phyloP scores from a whole-genome alignment of 2,797 vertebrate genomes.

The Phataginus tricuspis region DNA sequence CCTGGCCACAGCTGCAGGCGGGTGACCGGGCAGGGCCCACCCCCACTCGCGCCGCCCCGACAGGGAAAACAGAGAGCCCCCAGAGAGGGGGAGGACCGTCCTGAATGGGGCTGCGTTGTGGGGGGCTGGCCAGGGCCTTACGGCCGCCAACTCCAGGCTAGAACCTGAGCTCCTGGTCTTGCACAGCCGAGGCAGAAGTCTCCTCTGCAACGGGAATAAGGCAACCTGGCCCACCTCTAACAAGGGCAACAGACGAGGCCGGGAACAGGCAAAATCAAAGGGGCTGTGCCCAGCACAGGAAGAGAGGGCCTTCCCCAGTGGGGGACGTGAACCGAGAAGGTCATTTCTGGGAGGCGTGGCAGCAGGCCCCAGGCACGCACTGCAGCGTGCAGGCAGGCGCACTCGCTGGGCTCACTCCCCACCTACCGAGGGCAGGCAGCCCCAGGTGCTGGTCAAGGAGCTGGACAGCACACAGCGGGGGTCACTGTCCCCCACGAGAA shows the following conservation, averaged over 20 bases:
- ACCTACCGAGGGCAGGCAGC: neutral
- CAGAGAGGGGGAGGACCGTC: neutral
- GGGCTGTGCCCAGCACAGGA: rapidly evolving
- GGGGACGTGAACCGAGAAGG: neutral
- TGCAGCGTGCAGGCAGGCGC: rapidly evolving
- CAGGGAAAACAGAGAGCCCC: neutral
- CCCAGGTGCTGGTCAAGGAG: neutral
- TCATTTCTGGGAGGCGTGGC: neutral
- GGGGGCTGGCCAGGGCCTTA: neutral
- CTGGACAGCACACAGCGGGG: neutral
- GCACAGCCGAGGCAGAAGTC: rapidly evolving
- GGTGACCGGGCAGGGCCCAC: neutral
- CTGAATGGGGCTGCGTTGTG: neutral
- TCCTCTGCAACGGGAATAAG: rapidly evolving
- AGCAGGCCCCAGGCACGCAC: neutral
- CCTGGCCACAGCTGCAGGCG: neutral
- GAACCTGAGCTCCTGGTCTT: neutral
- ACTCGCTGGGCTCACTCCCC: neutral
- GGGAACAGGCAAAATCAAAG: rapidly evolving
- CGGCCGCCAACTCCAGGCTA: neutral
- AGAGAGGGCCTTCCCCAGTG: rapidly evolving
- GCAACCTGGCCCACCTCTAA: neutral
- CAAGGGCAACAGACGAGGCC: neutral
- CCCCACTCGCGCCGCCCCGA: rapidly evolving
- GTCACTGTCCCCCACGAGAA: too few species aligned